Base-by-base conservation (phyloP, 1,140 invertebrate genomes). In the Argopecten irradians region DNA sequence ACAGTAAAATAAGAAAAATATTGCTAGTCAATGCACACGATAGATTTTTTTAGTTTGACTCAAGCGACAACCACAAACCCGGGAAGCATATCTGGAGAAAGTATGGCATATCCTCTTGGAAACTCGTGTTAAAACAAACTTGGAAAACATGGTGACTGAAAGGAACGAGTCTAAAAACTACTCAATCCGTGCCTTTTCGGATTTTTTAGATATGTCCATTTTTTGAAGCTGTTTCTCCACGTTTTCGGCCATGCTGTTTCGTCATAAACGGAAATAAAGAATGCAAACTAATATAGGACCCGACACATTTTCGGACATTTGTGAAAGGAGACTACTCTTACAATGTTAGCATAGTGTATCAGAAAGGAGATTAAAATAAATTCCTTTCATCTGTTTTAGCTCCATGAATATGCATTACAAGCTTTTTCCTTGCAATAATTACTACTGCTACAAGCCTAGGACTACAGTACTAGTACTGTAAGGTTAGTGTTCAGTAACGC, bases 181-280 rank as follows among this genome's bases (percentile, higher is more conserved):
- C 91, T 92, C 87, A 90, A 90, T 85, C 92, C 93, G 91, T 95
- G 94, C 94, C 92, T 95, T 93, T 91, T 94, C 92, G 87, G 88
- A 86, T 71, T 71, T 71, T 55, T 93, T 92, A 36, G 92, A 92
- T 84, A 95, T 93, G 55, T 91, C 89, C 92, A 95, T 93, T 14
- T 93, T 93, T 55, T 92, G 84, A 14, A 95, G 85, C 32, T 92
- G 90, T 14, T 91, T 88, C 43, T 93, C 94, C 94, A 94, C 94
- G 93, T 94, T 93, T 87, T 94, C 93, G 36, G 93, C 94, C 94
- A 95, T 94, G 90, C 92, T 94, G 89, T 71, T 71, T n/a, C 13
- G 22, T 19, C 55, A 71, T 71, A n/a, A 28, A 71, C 55, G 55
- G 55, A 71, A 71, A 16, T 71, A 28, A 28, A 1, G 28, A 71